Base-by-base conservation (phyloP, 2,113 vertebrate species). In the Arothron firmamentum region DNA sequence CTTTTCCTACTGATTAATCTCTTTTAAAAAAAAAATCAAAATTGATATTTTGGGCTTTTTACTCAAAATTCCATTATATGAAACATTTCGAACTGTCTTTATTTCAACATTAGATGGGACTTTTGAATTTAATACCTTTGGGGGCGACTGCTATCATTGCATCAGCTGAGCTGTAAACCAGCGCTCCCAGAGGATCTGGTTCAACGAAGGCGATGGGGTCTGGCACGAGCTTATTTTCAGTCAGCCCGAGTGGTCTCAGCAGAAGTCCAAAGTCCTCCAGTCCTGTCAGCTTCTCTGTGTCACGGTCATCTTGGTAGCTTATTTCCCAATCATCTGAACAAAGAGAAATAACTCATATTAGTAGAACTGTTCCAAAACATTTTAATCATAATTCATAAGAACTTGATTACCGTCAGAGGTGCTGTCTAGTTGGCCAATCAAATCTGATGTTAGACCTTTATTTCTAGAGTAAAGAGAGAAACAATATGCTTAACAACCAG, bases 261-360 rank as follows among this genome's bases (percentile, higher is more conserved):
- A 92, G 73, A 51, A 89, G 65, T 17, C 86, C 91, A 70, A 91
- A 92, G 66, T 93, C 92, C 71, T 93, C 91, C 65, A 88, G 84
- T 50, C 92, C 92, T 1, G 90, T 92, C 70, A 92, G 74, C 41
- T 85, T 84, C 58, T 89, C 90, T 17, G 79, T 13, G 45, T 88
- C 88, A 10, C 69, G 70, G 23, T 88, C 85, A 0, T 89, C 88
- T 34, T 76, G 80, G 63, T 86, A 75, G 45, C 84, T 78, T 6
- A 89, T 79, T 75, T 92, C 92, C 90, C 92, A 93, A 43, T 92
- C 91, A 59, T 93, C 91, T 93, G 69, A 38, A 19, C 4, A 73
- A 59, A 81, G 11, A 74, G 7, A 55, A 2, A 52, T 12, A 14
- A 19, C 25, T 56, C 15, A 59, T 13, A 28, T 59, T 6, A 38